Percentiles rank a stretch among this genome's conserved stretches.
These are phyloP conservation scores for Athene noctua DNA, from an alignment of 2,113 vertebrate species.

Conservation along the genomic window DNA sequence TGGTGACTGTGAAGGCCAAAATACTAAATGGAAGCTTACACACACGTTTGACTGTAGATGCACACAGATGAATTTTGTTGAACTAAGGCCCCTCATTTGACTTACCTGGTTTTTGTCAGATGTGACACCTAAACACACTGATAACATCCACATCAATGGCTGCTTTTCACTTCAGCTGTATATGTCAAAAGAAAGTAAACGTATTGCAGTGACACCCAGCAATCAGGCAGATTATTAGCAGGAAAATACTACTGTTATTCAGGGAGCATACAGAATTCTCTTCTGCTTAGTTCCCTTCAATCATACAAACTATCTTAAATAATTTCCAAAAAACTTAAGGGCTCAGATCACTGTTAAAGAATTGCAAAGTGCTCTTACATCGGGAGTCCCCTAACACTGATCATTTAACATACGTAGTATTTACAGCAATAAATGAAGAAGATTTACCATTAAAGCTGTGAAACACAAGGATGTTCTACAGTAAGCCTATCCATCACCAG, in stretches of 20 bases:
- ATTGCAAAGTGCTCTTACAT: not conserved
- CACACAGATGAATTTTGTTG: not conserved
- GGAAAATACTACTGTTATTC: not conserved
- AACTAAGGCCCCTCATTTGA: not conserved
- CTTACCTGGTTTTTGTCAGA: not conserved
- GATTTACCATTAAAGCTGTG: not conserved
- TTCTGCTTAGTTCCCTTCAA: not conserved
- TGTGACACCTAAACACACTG: not conserved
- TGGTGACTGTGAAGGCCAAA: not conserved
- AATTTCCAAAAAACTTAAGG: not conserved
- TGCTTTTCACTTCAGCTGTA: not conserved
- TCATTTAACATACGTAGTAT: not conserved
- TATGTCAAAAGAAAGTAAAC: not conserved
- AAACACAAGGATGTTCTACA: not conserved
- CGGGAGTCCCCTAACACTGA: not conserved
- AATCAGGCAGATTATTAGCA: constrained; percentile 27
- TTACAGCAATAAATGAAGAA: not conserved
- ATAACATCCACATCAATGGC: not conserved
- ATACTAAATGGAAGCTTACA: not conserved
- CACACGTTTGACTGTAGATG: not conserved
- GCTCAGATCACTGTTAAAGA: not conserved
- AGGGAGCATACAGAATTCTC: not conserved
- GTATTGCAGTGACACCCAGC: not conserved
- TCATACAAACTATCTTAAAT: not conserved
- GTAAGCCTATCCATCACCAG: not conserved